phyloP scores from a whole-genome alignment of 1,140 invertebrate species.

The Paraescarpia echinospica region DNA sequence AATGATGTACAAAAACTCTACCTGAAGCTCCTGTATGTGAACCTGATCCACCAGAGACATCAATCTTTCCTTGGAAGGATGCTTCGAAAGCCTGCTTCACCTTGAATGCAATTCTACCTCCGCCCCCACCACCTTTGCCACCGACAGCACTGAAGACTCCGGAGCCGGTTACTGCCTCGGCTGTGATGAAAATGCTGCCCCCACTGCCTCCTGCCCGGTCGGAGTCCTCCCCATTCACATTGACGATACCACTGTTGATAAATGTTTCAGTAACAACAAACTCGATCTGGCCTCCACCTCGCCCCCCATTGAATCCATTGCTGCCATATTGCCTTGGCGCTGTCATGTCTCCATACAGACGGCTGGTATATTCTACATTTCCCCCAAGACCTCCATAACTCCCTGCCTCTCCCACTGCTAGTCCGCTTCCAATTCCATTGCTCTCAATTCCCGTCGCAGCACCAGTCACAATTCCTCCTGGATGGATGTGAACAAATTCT shows the following conservation, averaged over 20 bases:
- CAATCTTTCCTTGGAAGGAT: conserved; percentile 28
- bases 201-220: conserved; percentile 12
- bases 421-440: conserved; percentile 34
- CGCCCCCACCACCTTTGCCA: conserved; percentile 27
- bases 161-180: neutral
- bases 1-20: too few species aligned
- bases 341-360: conserved; percentile 37
- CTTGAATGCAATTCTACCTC: conserved; percentile 14
- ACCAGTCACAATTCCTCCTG: conserved; percentile 37
- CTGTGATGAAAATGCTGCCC: conserved; percentile 20
- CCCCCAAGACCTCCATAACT: conserved; percentile 39
- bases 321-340: conserved; percentile 40
- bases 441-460: conserved; percentile 35
- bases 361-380: conserved; percentile 24
- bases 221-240: conserved; percentile 36
- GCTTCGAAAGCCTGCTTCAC: neutral
- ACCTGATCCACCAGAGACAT: conserved; percentile 35
- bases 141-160: conserved; percentile 33
- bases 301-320: conserved; percentile 37
- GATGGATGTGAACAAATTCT: conserved; percentile 34
- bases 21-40: neutral
- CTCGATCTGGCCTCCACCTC: conserved; percentile 45
- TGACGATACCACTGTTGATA: conserved; percentile 39
- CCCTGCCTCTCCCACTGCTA: conserved; percentile 30
- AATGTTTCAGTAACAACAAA: conserved; percentile 27